Conservation (phyloP, 2,888 invertebrate genomes). For the Drosophila sordidapex region DNA sequence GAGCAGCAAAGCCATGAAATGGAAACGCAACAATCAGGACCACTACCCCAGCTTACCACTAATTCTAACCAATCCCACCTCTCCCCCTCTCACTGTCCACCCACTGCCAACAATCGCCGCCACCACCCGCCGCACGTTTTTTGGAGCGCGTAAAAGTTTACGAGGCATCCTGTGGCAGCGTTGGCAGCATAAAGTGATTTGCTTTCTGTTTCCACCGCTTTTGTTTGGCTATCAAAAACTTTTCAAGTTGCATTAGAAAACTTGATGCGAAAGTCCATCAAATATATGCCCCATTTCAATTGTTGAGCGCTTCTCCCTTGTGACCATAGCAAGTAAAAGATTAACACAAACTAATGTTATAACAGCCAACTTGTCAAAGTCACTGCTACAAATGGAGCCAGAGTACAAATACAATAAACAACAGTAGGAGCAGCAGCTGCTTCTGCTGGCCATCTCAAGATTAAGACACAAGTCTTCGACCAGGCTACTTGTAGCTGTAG, state of each 20-base stretch:
- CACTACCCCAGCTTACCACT: slow-evolving; percentile 9
- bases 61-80: slow-evolving; percentile 9
- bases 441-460: slow-evolving; percentile 45
- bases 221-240: slow-evolving; percentile 72
- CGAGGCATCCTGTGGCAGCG: slow-evolving; percentile 69
- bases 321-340: slow-evolving; percentile 61
- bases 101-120: neutral
- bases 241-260: slow-evolving; percentile 73
- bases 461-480: slow-evolving; percentile 43
- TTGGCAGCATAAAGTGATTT: slow-evolving; percentile 71
- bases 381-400: slow-evolving; percentile 43
- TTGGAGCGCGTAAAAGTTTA: slow-evolving; percentile 74
- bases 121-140: slow-evolving; percentile 11
- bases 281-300: slow-evolving; percentile 62
- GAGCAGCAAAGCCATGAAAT: slow-evolving; percentile 41
- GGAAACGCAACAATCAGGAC: slow-evolving; percentile 57
- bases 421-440: slow-evolving; percentile 41
- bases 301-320: slow-evolving; percentile 51
- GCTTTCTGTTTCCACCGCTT: slow-evolving; percentile 53
- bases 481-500: slow-evolving; percentile 19
- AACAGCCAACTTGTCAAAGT: slow-evolving; percentile 77
- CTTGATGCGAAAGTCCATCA: slow-evolving; percentile 60
- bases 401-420: slow-evolving; percentile 53
- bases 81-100: neutral
- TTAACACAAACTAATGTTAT: slow-evolving; percentile 71